Conservation (phyloP, 1,140 invertebrate species). For the Spodoptera litura region DNA sequence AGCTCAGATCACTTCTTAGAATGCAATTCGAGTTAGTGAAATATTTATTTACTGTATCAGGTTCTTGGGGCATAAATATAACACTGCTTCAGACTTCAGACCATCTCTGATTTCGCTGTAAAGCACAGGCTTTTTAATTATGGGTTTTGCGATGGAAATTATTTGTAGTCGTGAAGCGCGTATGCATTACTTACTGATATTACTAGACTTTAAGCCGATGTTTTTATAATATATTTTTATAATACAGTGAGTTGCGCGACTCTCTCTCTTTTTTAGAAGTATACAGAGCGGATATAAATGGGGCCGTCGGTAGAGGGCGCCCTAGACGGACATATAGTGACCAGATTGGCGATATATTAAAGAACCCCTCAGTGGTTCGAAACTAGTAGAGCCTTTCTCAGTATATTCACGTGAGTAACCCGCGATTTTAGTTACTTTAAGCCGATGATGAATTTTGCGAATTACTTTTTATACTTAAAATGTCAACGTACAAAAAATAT, state of each 20-base stretch:
- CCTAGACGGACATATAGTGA: no score
- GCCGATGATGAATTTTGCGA: not conserved
- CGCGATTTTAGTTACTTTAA: no score
- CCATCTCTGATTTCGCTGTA: conserved; percentile 57
- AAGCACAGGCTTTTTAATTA: conserved; percentile 59
- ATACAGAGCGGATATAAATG: no score
- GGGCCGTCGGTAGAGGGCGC: no score
- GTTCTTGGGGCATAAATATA: conserved; percentile 72
- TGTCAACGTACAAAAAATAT: conserved; percentile 15
- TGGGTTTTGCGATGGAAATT: conserved; percentile 52
- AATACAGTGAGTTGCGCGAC: no score
- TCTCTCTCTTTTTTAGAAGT: no score
- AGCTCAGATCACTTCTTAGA: conserved; percentile 68
- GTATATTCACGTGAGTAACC: no score
- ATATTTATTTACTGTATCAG: conserved; percentile 81
- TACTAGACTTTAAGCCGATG: not conserved
- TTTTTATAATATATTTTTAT: no score
- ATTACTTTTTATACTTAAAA: not conserved
- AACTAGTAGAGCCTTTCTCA: no score
- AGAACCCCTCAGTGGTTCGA: no score
- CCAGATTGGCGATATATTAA: no score
- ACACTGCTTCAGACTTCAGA: conserved; percentile 54
- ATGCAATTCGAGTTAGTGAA: conserved; percentile 75
- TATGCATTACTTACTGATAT: not conserved
- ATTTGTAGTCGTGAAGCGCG: conserved; percentile 42